Conservation (phyloP, 2,888 invertebrate species). For the Maniola hyperantus region DNA sequence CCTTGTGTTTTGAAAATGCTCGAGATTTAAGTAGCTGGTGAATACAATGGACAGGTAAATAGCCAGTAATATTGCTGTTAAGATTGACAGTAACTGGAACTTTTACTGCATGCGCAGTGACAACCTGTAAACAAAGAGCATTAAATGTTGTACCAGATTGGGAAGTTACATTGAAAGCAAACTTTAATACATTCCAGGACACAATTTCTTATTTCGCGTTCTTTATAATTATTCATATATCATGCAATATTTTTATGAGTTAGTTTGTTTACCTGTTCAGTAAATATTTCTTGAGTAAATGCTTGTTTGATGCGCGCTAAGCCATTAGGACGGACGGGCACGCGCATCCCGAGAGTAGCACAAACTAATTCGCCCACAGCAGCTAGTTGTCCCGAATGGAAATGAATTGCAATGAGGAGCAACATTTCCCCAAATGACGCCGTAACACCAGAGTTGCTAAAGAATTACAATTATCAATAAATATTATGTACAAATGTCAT, state of each 20-base stretch:
- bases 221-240: too few relatives aligned
- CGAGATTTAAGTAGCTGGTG: slow-evolving; percentile 96
- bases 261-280: slow-evolving; percentile 88
- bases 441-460: slow-evolving; percentile 89
- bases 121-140: slow-evolving; percentile 81
- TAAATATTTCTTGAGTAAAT: slow-evolving; percentile 98
- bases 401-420: slow-evolving; percentile 97
- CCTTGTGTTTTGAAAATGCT: slow-evolving; percentile 97
- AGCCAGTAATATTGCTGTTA: slow-evolving; percentile 94
- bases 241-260: background rate
- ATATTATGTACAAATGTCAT: background rate
- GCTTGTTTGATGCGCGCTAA: slow-evolving; percentile 95
- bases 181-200: background rate
- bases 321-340: slow-evolving; percentile 92
- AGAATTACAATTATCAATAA: slow-evolving; percentile 36
- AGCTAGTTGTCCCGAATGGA: slow-evolving; percentile 96
- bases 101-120: slow-evolving; percentile 97
- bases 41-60: slow-evolving; percentile 97
- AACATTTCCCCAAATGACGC: slow-evolving; percentile 98
- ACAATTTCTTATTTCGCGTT: background rate
- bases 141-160: background rate
- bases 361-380: slow-evolving; percentile 97
- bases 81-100: slow-evolving; percentile 96
- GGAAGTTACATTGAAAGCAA: background rate
- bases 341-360: slow-evolving; percentile 97